Evolutionary conservation across 2,888 invertebrate genomes (phyloP), one percentile per base, ranked within the genome.

Genomic region (Eudasyphora cyanicolor): DNA sequence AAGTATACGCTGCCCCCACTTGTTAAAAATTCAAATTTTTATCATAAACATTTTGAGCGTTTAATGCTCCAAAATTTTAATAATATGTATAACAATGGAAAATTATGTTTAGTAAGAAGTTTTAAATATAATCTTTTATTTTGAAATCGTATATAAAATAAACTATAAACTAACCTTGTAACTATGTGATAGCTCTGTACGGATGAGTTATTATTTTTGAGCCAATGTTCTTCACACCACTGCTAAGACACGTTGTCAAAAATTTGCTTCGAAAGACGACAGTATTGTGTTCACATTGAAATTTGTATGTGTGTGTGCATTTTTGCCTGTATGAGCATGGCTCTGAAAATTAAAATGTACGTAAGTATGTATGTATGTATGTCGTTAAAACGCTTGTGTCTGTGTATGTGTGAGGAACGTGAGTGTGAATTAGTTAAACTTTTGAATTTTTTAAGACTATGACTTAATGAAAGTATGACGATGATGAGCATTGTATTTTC

Each of bases 391-490:
- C 51, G 49, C 17, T 12, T 42, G 42, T 42, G 38, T 17, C 32
- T 60, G 17, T 42, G 49, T 35, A 57, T 24, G 49, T 35, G 49
- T 24, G 49, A 64, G 45, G 62, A 51, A 42, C 74, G 60, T 75
- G 75, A 60, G 60, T 76, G 60, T 73, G 73, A 79, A 69, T 76
- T 73, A 73, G 69, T 76, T 45, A 71, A 76, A 82, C 60, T 60
- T 64, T 70, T 78, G 82, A 70, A 54, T 71, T 71, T 57, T 78
- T 79, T 57, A 76, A 79, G 64, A 79, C 71, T 73, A 71, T 79
- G 71, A 76, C 71, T 82, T 75, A 82, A 82, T 82, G 64, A 82
- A 82, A 75, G 27, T 54, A 64, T 51, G 57, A 73, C 73, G 17
- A 69, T 49, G 64, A 42, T 17, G 67, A 17, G n/a, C n/a, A n/a